Evolutionary conservation across 2,888 invertebrate species (phyloP), one percentile per base, ranked within the genome.

Genomic region (Hirtodrosophila cameraria): DNA sequence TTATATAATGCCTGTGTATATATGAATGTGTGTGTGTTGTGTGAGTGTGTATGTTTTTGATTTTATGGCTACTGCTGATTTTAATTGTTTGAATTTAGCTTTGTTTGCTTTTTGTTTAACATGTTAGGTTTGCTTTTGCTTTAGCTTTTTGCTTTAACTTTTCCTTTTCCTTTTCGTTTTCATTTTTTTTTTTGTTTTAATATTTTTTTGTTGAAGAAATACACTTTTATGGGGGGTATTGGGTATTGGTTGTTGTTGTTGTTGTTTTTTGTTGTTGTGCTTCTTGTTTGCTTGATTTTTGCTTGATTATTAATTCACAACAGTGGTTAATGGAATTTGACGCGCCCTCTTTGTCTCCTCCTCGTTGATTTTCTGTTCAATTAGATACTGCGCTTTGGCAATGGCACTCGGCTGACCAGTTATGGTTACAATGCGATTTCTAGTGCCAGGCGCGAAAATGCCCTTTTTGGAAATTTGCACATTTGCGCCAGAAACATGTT

Each of bases 401-500:
- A 98, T 97, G 92, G 97, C 95, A 92, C 94, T 94, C 89, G 95
- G 94, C 89, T 94, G 94, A 92, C 98, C 98, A 89, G 96, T 95
- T 92, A 98, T 97, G 92, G 98, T 97, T 83, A 98, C 98, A 92
- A 98, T 97, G 90, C 98, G 96, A 93, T 98, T 98, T 91, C 97
- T 95, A 82, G 98, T 98, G 92, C 98, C 98, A 79, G 98, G 98
- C 89, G 97, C 97, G 93, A 97, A 98, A 90, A 96, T 97, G 91
- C 98, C 98, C 93, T 98, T 98, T 94, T 98, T 98, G 86, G 97
- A 97, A 92, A 99, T 98, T 93, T 98, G 98, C 92, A 99, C 97
- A 93, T 96, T 97, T 92, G 98, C 97, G 91, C 98, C 97, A 90
- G 97, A 97, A 92, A 96, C 94, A 93, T 97, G 97, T 93, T 98